Evolutionary conservation across 2,113 vertebrate genomes (phyloP), one percentile per base, ranked within the genome.

Genomic region (Eublepharis macularius): DNA sequence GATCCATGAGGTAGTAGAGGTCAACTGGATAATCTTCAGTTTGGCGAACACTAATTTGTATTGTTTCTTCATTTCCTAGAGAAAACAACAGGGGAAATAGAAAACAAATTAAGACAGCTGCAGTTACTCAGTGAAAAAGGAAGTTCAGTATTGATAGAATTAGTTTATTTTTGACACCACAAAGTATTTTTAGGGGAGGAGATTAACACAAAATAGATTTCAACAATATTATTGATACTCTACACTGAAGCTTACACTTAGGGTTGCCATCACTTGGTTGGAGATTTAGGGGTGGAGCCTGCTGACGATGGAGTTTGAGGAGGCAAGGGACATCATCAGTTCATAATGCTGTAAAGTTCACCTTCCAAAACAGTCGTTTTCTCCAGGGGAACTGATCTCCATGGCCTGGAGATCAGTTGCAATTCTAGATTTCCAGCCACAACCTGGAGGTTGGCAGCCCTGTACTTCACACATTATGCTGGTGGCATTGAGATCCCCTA

Each of bases 1-100:
- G 96, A 93, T 99, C 99, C 99, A 99, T 99, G 92, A 99, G 96
- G 94, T 99, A 99, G 95, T 99, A 99, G 74, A 99, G 95, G 87
- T 99, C 99, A 78, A 99, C 98, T 0, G 99, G 99, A 90, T 99
- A 98, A 94, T 99, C 98, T 93, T 99, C 98, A 0, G 96, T 97
- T 92, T 98, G 98, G 68, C 97, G 98, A 84, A 99, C 97, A 83
- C 96, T 96, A 45, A 99, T 97, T 94, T 98, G 97, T 90, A 99
- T 97, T 19, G 96, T 98, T 94, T 98, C 92, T 84, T 96, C 96
- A 89, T 95, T 95, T 85, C 98, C 99, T 98, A 54, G 83, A 60
- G 88, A 89, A 76, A 34, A 68, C 73, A 63, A 76, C 17, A 54
- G 4, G 12, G 36, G 87, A 92, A 87, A 86, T n/a, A 85, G 34